Evolutionary conservation across 1,140 invertebrate species (phyloP), one percentile per base, ranked within the genome.

Genomic region (Drosophila guanche): DNA sequence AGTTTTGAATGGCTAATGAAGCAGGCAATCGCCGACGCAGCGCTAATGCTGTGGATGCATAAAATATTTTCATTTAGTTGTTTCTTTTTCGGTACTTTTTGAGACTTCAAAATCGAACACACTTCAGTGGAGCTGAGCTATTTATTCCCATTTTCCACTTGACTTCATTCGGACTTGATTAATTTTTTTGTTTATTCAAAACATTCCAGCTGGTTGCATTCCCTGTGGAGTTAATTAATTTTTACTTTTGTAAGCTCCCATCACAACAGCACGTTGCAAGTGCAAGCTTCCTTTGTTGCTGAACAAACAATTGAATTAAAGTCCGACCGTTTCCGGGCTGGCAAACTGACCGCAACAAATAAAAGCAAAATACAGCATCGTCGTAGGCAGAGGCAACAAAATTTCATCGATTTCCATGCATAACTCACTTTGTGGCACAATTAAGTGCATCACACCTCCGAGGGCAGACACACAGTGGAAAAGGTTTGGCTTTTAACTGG

Each of bases 1-100:
- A 78, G 57, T 77, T 68, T 63, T 70, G 79, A 73, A 83, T 66
- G 55, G 77, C 67, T 80, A 84, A 86, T 86, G 80, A 86, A 86
- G 76, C 80, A 46, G 25, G 47, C 58, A 72, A 43, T 42, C 8
- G 8, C 33, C 10, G 33, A 10, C 4, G 4, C 10, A 10, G 8
- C 33, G 33, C 3, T 8, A 33, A 3, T 29, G 29, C 2, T 6
- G 29, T 29, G 8, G 7, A 29, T 29, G 7, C 10, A 37, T 3
- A 37, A 37, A 10, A 37, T 37, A 37, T 37, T 37, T 10, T 37
- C 10, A 12, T 37, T 4, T 10, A 2, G 29, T 8, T 33, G 8
- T n/a, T n/a, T n/a, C n/a, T 20, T 20, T 20, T 20, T 20, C 16
- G 16, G 16, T 20, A 20, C 16, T 20, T 20, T 20, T 20, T 20